These are phyloP conservation scores for Drosophila setifemur DNA, from an alignment of 1,140 invertebrate genomes.

Conservation along the genomic window DNA sequence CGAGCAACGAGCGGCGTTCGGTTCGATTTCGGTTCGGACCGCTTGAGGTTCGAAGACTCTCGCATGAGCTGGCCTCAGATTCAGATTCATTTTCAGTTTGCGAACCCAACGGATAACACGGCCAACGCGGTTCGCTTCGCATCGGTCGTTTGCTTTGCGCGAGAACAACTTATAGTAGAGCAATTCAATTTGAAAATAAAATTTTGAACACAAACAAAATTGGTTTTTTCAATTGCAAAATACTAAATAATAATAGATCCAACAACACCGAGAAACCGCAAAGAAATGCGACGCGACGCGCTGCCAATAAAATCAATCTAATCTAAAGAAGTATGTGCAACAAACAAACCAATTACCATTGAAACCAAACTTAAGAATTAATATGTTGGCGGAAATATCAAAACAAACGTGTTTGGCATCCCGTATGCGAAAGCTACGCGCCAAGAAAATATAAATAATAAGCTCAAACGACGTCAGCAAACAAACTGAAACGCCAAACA, in stretches of 20 bases:
- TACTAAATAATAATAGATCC: conserved; percentile 1
- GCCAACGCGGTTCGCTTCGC: conserved; percentile 20
- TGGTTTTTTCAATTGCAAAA: conserved; percentile 62
- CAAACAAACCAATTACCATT: conserved; percentile 10
- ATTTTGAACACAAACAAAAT: conserved; percentile 67
- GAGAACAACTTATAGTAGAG: not conserved
- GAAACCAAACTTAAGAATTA: conserved; percentile 45
- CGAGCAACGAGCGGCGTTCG: too few species aligned
- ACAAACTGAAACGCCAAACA: conserved; percentile 25
- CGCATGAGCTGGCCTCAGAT: too few species aligned
- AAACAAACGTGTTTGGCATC: conserved; percentile 73
- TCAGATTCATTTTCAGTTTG: too few species aligned
- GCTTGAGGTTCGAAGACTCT: too few species aligned
- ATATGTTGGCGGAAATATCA: conserved; percentile 70
- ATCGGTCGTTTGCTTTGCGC: conserved; percentile 68
- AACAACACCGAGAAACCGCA: conserved; percentile 30
- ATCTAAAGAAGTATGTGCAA: conserved; percentile 57
- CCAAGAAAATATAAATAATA: conserved; percentile 65
- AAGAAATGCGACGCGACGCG: conserved; percentile 70
- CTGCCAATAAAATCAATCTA: conserved; percentile 29
- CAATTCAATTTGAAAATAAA: conserved; percentile 63
- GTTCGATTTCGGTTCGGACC: too few species aligned
- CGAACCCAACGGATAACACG: too few species aligned
- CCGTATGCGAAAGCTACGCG: conserved; percentile 54
- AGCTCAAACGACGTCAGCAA: conserved; percentile 40